Conservation (phyloP, 2,113 vertebrate species). For the Varanus salvator region DNA sequence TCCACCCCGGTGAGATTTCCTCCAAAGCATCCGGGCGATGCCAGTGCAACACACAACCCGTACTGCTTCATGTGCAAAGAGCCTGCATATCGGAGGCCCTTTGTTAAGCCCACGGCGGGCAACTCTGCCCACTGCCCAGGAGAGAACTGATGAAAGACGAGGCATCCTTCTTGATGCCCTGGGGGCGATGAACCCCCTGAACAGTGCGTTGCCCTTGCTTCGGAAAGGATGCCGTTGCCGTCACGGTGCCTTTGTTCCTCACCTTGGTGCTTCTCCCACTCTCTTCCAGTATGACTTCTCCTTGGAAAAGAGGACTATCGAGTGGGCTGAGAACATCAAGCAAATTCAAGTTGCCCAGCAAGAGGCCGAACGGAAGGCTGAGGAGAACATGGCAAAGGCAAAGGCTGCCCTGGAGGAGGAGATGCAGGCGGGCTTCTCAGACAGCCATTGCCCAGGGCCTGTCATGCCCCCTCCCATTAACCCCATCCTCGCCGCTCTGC, state of each 20-base stretch:
- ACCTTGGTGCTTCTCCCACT: not conserved
- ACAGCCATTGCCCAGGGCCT: slow-evolving; percentile 53
- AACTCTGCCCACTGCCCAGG: too few relatives aligned
- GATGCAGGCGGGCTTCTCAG: slow-evolving; percentile 69
- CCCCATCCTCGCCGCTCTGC: slow-evolving; percentile 89
- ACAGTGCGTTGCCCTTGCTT: not conserved
- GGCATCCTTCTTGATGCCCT: not conserved
- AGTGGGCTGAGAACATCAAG: slow-evolving; percentile 89
- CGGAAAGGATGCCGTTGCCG: not conserved
- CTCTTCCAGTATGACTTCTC: slow-evolving; percentile 92
- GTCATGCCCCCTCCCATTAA: slow-evolving; percentile 86
- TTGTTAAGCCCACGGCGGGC: too few relatives aligned
- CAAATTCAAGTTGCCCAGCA: slow-evolving; percentile 84
- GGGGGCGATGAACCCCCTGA: not conserved
- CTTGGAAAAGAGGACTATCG: slow-evolving; percentile 88
- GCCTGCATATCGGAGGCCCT: too few relatives aligned
- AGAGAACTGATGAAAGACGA: not conserved
- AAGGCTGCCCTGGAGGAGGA: slow-evolving; percentile 67
- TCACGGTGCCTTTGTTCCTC: not conserved
- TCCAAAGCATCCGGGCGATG: too few relatives aligned
- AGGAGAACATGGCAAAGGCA: slow-evolving; percentile 64
- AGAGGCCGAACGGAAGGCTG: slow-evolving; percentile 75
- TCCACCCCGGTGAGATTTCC: too few relatives aligned
- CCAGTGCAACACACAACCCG: too few relatives aligned
- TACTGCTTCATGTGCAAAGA: too few relatives aligned